These are phyloP conservation scores for Manacus vitellinus DNA, from an alignment of 2,113 vertebrate genomes.

Conservation along the genomic window DNA sequence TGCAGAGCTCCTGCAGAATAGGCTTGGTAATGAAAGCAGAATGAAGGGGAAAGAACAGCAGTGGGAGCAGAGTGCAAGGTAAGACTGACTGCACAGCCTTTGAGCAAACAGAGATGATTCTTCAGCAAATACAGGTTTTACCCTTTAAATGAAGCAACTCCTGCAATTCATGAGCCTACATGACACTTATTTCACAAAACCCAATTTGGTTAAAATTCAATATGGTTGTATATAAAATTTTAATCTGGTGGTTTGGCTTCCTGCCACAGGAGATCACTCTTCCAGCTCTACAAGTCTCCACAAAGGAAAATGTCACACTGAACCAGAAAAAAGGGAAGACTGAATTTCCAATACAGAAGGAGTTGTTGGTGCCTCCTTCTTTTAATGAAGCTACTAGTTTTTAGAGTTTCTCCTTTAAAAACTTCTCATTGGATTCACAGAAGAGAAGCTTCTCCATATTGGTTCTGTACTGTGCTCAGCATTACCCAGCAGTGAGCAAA, in stretches of 20 bases:
- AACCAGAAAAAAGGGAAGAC: not conserved
- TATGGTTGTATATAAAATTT: not conserved
- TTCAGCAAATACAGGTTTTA: not conserved
- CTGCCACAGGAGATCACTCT: not conserved
- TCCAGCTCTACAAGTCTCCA: not conserved
- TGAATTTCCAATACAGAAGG: not conserved
- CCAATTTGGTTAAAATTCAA: not conserved
- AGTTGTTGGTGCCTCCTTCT: not conserved
- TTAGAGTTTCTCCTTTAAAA: not conserved
- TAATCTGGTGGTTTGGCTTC: not conserved
- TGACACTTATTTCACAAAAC: not conserved
- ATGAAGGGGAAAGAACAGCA: not conserved
- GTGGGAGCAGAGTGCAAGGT: not conserved
- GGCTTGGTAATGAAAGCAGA: not conserved
- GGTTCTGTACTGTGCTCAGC: not conserved
- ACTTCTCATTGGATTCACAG: not conserved
- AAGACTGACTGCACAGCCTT: not conserved
- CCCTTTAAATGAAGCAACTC: not conserved
- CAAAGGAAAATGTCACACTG: not conserved
- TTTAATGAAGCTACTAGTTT: not conserved
- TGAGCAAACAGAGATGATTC: not conserved
- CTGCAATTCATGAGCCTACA: not conserved
- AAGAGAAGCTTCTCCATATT: not conserved
- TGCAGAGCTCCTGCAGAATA: not conserved
- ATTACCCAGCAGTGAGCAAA: fast-evolving